phyloP scores from a whole-genome alignment of 2,888 invertebrate genomes.

The Stenolophus ochropezus region DNA sequence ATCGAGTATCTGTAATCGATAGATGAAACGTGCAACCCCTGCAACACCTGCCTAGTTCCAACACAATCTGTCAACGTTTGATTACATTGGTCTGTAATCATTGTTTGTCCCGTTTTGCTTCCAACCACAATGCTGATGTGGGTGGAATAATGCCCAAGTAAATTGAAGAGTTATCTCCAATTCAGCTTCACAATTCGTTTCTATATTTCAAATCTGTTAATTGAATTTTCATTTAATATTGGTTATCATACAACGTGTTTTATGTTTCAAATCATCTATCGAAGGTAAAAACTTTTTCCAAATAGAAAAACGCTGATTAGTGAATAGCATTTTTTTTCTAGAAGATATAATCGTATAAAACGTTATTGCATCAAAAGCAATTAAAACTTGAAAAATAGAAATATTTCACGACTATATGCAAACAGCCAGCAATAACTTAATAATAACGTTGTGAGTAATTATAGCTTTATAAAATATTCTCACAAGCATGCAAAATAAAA shows the following conservation, averaged over 20 bases:
- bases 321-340: no score
- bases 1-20: background rate
- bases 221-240: no score
- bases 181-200: background rate
- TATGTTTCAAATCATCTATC: background rate
- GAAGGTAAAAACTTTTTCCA: background rate
- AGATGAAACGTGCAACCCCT: no score
- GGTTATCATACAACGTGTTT: no score
- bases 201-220: no score
- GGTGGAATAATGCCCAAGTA: background rate
- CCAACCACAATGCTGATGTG: background rate
- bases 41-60: background rate
- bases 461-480: background rate
- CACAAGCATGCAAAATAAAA: conserved; percentile 8
- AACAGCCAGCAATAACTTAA: background rate
- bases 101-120: background rate
- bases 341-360: background rate
- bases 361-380: background rate
- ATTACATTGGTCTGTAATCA: conserved; percentile 7
- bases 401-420: background rate
- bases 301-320: no score
- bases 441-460: background rate
- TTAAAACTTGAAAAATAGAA: background rate
- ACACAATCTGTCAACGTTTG: background rate
- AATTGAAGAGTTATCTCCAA: conserved; percentile 11